These are phyloP conservation scores for Mantis religiosa DNA, from an alignment of 2,888 invertebrate species.

Conservation along the genomic window DNA sequence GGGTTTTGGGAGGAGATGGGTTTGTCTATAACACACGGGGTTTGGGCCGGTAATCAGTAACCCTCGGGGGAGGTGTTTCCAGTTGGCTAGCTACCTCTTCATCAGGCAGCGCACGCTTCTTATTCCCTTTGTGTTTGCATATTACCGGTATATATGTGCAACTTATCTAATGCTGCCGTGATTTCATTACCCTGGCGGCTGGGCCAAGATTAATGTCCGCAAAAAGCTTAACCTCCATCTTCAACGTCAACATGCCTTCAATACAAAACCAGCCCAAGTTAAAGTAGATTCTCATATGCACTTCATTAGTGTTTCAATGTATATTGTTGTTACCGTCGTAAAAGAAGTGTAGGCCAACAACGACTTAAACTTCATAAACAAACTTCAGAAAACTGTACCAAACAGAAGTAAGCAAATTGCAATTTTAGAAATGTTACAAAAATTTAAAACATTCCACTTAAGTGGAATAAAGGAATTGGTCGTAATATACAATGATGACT, in stretches of 20 bases:
- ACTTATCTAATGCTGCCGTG: slow-evolving; percentile 12
- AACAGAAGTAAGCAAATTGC: too few species aligned
- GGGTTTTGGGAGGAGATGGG: not conserved
- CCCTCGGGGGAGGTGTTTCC: not conserved
- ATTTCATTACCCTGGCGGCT: slow-evolving; percentile 13
- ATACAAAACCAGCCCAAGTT: not conserved
- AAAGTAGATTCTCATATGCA: not conserved
- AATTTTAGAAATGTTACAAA: too few species aligned
- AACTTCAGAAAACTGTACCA: too few species aligned
- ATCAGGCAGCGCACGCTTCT: not conserved
- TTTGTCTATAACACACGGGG: not conserved
- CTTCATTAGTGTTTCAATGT: not conserved
- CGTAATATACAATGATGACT: too few species aligned
- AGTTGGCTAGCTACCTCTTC: not conserved
- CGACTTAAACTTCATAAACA: too few species aligned
- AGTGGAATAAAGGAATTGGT: too few species aligned
- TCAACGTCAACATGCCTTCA: not conserved
- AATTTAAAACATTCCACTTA: too few species aligned
- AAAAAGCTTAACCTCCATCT: slow-evolving; percentile 3
- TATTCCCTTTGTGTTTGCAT: slow-evolving; percentile 10
- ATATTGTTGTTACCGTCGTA: not conserved
- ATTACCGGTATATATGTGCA: not conserved
- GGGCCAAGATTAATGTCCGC: slow-evolving; percentile 19
- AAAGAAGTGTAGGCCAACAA: too few species aligned
- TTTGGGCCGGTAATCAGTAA: not conserved